Evolutionary conservation across 2,888 invertebrate species (phyloP).

Genomic region (Drosophila atripex): DNA sequence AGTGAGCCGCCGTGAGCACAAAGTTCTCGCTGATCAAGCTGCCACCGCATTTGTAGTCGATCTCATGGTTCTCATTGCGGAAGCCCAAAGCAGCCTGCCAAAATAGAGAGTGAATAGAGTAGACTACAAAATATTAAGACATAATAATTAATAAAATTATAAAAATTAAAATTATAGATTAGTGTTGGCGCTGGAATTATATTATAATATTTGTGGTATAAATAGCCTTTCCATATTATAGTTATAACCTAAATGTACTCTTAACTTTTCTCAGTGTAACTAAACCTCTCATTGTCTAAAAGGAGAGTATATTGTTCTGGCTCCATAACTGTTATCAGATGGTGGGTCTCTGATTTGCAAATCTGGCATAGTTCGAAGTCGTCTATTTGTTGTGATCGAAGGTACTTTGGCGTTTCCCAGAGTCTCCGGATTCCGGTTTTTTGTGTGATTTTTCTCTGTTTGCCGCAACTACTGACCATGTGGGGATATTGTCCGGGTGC

Average conservation of each 20-base stretch:
- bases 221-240: neutral
- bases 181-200: too few relatives aligned
- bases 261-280: constrained; percentile 1
- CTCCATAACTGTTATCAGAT: constrained; percentile 32
- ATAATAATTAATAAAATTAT: too few relatives aligned
- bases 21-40: constrained; percentile 72
- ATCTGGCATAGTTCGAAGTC: constrained; percentile 19
- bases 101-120: neutral
- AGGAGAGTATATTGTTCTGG: neutral
- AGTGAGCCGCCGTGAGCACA: constrained; percentile 80
- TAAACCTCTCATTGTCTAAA: neutral
- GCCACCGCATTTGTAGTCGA: constrained; percentile 80
- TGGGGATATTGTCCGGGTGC: constrained; percentile 80
- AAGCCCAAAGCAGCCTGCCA: constrained; percentile 77
- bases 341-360: constrained; percentile 21
- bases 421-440: constrained; percentile 42
- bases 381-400: constrained; percentile 11
- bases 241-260: neutral
- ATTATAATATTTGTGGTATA: too few relatives aligned
- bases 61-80: constrained; percentile 48
- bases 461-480: constrained; percentile 64
- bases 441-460: constrained; percentile 28
- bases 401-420: constrained; percentile 27
- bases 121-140: neutral
- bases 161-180: too few relatives aligned